Evolutionary conservation across 92 coral and sea anemone genomes (phyloP), one percentile per base, ranked within the genome.

Genomic region (Zoanthus solanderi): DNA sequence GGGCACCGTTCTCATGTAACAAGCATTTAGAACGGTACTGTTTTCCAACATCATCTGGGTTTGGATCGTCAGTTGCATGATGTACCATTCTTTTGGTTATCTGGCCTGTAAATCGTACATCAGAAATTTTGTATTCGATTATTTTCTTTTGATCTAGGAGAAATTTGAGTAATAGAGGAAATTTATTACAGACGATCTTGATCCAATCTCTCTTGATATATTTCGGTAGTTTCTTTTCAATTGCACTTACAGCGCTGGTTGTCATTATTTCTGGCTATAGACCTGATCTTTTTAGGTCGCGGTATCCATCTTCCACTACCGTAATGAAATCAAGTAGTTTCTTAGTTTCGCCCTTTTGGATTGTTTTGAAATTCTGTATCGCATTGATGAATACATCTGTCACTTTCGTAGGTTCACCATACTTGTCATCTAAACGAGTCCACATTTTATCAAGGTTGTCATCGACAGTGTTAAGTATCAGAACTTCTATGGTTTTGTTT

Each of bases 361-460:
- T 30, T 8, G 17, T 58, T 83, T 65, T 57, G 65, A n/a, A 54
- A 83, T 65, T 65, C 32, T 83, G 87, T 72, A 83, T 77, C 15
- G 83, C 67, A 15, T 77, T 37, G 16, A 77, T 77, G 13, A 50
- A 13, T 77, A 77, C 83, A 58, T 50, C 88, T 7, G 74, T 69
- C 77, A 71, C 44, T 84, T 84, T 84, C 28, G 75, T 53, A 8
- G 17, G 79, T 23, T 23, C 23, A 23, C 23, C 23, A 23, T 23
- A 23, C 23, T 23, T 23, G 23, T 23, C 23, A 23, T 84, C 79
- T 37, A 84, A 76, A 47, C 87, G 79, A 66, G 52, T 66, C 87
- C 87, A 83, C 74, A 83, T 83, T 47, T 83, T 78, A 17, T 34
- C 74, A 23, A 66, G 60, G 57, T 83, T 47, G 76, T 83, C 87